These are phyloP conservation scores for Stenichneumon culpator DNA, from an alignment of 2,888 invertebrate genomes.

Conservation along the genomic window DNA sequence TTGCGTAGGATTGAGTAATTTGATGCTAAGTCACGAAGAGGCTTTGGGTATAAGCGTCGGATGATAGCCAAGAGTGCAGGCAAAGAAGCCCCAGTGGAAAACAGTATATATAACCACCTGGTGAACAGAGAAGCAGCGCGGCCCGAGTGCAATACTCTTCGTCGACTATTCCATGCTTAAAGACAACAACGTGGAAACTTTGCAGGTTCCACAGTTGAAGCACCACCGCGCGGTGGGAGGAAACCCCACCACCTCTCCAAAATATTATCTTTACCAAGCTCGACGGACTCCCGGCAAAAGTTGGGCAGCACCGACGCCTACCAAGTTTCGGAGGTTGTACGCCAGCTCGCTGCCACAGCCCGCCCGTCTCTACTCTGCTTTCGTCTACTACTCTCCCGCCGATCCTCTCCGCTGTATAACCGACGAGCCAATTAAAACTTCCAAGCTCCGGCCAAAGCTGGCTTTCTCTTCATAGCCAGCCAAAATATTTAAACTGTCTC, in stretches of 20 bases:
- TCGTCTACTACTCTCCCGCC: neutral
- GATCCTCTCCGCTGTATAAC: constrained; percentile 25
- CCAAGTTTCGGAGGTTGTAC: constrained; percentile 60
- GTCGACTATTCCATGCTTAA: constrained; percentile 46
- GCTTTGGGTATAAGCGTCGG: constrained; percentile 50
- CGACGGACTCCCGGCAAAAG: constrained; percentile 59
- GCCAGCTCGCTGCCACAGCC: constrained; percentile 38
- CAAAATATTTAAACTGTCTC: constrained; percentile 54
- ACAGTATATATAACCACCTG: constrained; percentile 1
- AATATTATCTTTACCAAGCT: constrained; percentile 75
- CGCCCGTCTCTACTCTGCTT: constrained; percentile 22
- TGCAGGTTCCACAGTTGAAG: constrained; percentile 49
- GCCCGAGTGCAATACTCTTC: constrained; percentile 11
- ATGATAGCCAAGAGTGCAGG: constrained; percentile 42
- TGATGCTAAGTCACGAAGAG: constrained; percentile 37
- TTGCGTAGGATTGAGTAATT: constrained; percentile 21
- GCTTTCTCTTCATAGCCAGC: constrained; percentile 30
- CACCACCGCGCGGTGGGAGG: constrained; percentile 28
- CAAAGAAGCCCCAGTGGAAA: constrained; percentile 21
- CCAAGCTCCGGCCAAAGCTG: constrained; percentile 42
- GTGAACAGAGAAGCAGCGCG: neutral
- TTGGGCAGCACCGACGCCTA: constrained; percentile 41
- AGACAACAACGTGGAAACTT: constrained; percentile 67
- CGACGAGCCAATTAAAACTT: constrained; percentile 58
- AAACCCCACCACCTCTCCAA: constrained; percentile 44